Evolutionary conservation across 1,140 invertebrate species (phyloP).

Genomic region (Trichomalopsis sarcophagae): DNA sequence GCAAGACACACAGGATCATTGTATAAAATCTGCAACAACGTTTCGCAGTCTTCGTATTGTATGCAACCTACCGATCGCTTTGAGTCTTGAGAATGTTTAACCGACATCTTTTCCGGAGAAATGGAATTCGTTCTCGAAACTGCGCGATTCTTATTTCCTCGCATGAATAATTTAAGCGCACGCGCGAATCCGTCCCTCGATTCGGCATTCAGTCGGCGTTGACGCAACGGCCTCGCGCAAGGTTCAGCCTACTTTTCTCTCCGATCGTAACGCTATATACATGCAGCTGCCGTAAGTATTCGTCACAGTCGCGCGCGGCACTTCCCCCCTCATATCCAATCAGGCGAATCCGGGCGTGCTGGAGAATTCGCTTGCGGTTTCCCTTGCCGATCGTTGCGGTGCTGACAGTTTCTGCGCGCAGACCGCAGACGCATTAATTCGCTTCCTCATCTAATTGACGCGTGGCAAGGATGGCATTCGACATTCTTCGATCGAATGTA

Average conservation of each 20-base stretch:
- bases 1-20: too few relatives aligned
- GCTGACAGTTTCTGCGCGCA: neutral
- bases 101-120: too few relatives aligned
- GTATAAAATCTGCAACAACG: neutral
- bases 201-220: neutral
- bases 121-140: too few relatives aligned
- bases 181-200: neutral
- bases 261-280: neutral
- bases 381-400: neutral
- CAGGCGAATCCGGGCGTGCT: neutral
- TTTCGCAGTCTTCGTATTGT: neutral
- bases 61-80: too few relatives aligned
- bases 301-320: neutral
- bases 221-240: neutral
- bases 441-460: slow-evolving; percentile 53
- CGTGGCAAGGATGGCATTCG: neutral
- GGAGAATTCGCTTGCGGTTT: slow-evolving; percentile 30
- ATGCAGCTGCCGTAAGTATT: neutral
- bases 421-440: slow-evolving; percentile 57
- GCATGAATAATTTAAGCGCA: slow-evolving; percentile 17
- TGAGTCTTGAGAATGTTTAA: too few relatives aligned
- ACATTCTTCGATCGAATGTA: neutral
- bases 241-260: slow-evolving; percentile 7
- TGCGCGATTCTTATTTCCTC: too few relatives aligned
- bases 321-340: neutral